These are phyloP conservation scores for Ctenopoma multispine DNA, from an alignment of 2,797 vertebrate species.

Conservation along the genomic window DNA sequence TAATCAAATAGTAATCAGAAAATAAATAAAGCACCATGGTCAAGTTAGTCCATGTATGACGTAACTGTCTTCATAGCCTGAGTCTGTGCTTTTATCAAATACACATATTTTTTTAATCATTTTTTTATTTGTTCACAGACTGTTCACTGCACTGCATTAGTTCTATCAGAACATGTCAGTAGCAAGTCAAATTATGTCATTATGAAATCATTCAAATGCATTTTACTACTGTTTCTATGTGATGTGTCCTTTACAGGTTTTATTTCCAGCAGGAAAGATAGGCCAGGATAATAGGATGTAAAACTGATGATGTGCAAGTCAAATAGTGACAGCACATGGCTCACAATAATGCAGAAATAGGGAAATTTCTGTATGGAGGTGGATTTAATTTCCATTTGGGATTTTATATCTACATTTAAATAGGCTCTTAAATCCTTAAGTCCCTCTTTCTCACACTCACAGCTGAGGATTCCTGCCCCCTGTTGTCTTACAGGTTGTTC, in stretches of 20 bases:
- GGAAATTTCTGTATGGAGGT: not conserved
- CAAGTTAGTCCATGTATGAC: conserved; percentile 11
- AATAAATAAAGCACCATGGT: too few species aligned
- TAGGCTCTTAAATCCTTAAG: not conserved
- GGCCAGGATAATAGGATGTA: too few species aligned
- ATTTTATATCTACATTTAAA: not conserved
- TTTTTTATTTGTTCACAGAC: not conserved
- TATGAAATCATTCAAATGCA: not conserved
- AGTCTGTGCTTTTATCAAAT: conserved; percentile 5
- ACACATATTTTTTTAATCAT: not conserved
- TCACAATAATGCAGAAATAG: not conserved
- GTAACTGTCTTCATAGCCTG: too few species aligned
- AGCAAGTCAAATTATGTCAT: too few species aligned
- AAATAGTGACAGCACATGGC: not conserved
- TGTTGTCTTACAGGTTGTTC: not conserved
- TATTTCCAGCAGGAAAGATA: too few species aligned
- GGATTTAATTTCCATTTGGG: not conserved
- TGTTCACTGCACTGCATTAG: not conserved
- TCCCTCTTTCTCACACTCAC: not conserved
- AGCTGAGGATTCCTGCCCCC: not conserved
- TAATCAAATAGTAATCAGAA: too few species aligned
- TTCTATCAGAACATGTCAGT: not conserved
- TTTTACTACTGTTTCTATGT: not conserved
- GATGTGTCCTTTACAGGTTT: not conserved
- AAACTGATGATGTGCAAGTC: too few species aligned